phyloP scores from a whole-genome alignment of 1,140 invertebrate species.

The Anastrepha obliqua region DNA sequence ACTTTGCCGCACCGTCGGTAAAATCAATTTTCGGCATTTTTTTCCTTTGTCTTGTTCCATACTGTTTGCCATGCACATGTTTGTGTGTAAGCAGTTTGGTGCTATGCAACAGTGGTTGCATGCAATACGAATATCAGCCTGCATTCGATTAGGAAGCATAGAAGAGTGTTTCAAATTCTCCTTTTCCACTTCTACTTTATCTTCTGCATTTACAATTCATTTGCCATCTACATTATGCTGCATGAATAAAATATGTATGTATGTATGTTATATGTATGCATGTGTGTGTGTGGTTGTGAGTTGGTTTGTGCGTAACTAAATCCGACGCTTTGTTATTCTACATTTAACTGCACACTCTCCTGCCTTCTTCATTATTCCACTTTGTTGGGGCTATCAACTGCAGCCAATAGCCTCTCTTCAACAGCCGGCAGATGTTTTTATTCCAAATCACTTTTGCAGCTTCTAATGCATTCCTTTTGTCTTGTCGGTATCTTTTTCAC shows the following conservation, averaged over 20 bases:
- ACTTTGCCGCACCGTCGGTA: neutral
- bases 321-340: neutral
- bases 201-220: slow-evolving; percentile 36
- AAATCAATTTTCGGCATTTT: slow-evolving; percentile 41
- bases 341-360: neutral
- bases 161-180: neutral
- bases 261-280: neutral
- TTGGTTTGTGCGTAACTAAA: slow-evolving; percentile 13
- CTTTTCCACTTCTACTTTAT: neutral
- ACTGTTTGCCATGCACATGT: neutral
- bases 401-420: neutral
- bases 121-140: neutral
- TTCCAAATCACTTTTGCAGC: slow-evolving; percentile 48
- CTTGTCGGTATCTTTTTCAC: slow-evolving; percentile 34
- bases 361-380: slow-evolving; percentile 31
- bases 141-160: slow-evolving; percentile 23
- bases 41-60: neutral
- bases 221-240: slow-evolving; percentile 14
- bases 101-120: slow-evolving; percentile 29
- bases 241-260: slow-evolving; percentile 8
- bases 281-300: neutral
- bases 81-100: neutral
- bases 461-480: slow-evolving; percentile 51
- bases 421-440: slow-evolving; percentile 43
- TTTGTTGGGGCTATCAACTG: slow-evolving; percentile 41